These are phyloP conservation scores for Fringilla coelebs DNA, from an alignment of 2,797 vertebrate genomes.

Conservation along the genomic window DNA sequence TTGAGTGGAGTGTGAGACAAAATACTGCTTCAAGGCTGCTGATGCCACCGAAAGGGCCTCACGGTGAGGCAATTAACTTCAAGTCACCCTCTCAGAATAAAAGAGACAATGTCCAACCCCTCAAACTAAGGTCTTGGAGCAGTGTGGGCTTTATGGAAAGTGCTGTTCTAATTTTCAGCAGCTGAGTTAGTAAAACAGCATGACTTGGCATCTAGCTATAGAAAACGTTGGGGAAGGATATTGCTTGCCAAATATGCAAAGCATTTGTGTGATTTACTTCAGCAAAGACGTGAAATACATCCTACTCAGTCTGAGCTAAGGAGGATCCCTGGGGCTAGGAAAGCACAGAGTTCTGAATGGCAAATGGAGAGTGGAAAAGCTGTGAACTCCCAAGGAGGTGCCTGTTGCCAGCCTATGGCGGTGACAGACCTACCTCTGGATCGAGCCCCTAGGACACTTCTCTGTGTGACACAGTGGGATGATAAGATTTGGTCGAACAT, in stretches of 20 bases:
- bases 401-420: background rate
- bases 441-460: background rate
- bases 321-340: background rate
- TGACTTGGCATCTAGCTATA: slow-evolving; percentile 29
- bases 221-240: background rate
- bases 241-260: slow-evolving; percentile 36
- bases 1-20: background rate
- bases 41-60: background rate
- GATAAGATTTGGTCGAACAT: background rate
- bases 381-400: background rate
- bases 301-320: background rate
- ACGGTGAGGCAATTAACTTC: background rate
- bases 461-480: background rate
- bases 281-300: slow-evolving; percentile 8
- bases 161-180: background rate
- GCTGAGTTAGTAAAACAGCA: slow-evolving; percentile 21
- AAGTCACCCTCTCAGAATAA: background rate
- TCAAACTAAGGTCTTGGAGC: background rate
- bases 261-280: slow-evolving; percentile 35
- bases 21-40: background rate
- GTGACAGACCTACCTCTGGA: background rate
- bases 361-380: background rate
- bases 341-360: background rate
- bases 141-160: background rate
- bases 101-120: background rate